phyloP scores from a whole-genome alignment of 2,888 invertebrate genomes.

The Ctenicera cuprea region DNA sequence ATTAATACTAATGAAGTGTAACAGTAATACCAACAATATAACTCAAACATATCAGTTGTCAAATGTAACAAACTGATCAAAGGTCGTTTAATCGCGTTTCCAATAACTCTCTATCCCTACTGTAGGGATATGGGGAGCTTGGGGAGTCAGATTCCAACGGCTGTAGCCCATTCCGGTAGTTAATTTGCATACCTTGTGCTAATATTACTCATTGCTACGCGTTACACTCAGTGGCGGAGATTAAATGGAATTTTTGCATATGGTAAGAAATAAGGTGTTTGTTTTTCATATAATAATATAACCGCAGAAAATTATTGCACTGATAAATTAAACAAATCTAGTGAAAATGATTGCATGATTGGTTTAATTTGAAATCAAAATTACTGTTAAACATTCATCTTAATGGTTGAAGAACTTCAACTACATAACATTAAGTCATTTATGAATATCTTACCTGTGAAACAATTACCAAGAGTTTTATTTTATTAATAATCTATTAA shows the following conservation, averaged over 20 bases:
- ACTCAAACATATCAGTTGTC: constrained; percentile 61
- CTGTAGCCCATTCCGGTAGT: constrained; percentile 60
- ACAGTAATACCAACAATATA: constrained; percentile 56
- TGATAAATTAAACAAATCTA: too few relatives aligned
- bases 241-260: not conserved
- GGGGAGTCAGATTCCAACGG: constrained; percentile 61
- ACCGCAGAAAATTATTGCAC: not conserved
- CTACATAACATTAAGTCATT: too few relatives aligned
- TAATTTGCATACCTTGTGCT: constrained; percentile 65
- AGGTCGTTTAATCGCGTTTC: constrained; percentile 62
- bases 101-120: constrained; percentile 57
- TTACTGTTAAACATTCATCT: too few relatives aligned
- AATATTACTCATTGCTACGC: constrained; percentile 61
- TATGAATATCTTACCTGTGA: too few relatives aligned
- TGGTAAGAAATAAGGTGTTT: not conserved
- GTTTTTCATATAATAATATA: not conserved
- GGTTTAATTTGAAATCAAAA: too few relatives aligned
- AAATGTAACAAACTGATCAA: constrained; percentile 62
- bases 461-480: too few relatives aligned
- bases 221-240: constrained; percentile 33
- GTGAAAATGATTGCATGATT: too few relatives aligned
- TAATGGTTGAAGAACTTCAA: too few relatives aligned
- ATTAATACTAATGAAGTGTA: constrained; percentile 57
- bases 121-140: constrained; percentile 53
- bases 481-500: too few relatives aligned